A percentile compares a stretch with the other conserved stretches of the same genome.
These are phyloP conservation scores for Chelon labrosus DNA, from an alignment of 2,797 vertebrate species.

Conservation along the genomic window DNA sequence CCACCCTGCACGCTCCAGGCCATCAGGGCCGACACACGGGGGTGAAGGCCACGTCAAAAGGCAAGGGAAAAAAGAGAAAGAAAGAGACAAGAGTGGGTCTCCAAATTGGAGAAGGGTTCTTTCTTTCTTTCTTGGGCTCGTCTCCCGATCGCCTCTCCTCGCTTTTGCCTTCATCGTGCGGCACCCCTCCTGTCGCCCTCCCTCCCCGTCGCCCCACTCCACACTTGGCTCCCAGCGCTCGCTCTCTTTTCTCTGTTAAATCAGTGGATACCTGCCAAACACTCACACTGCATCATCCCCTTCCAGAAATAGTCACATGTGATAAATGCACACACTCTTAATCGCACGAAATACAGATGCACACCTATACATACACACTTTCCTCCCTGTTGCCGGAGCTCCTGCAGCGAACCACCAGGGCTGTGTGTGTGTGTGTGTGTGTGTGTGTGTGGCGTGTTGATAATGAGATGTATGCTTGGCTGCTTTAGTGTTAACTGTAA, in stretches of 20 bases:
- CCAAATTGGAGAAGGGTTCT: slow-evolving; percentile 54
- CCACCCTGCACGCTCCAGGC: slow-evolving; percentile 43
- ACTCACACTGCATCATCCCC: slow-evolving; percentile 19
- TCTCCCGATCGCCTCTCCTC: slow-evolving; percentile 34
- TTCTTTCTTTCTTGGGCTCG: slow-evolving; percentile 45
- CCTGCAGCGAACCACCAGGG: background rate
- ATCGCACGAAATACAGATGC: background rate
- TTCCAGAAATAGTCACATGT: slow-evolving; percentile 42
- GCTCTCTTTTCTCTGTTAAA: slow-evolving; percentile 39
- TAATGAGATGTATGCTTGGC: slow-evolving; percentile 64
- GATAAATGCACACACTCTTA: slow-evolving; percentile 9
- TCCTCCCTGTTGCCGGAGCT: slow-evolving; percentile 7
- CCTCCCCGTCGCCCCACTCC: background rate
- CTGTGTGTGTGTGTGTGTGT: too few relatives aligned
- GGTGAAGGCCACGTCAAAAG: slow-evolving; percentile 65
- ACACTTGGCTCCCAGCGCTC: slow-evolving; percentile 15
- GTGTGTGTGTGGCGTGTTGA: slow-evolving; percentile 18
- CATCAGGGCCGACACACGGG: slow-evolving; percentile 54
- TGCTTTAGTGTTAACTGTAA: slow-evolving; percentile 62
- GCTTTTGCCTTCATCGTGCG: slow-evolving; percentile 25
- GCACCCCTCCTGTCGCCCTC: slow-evolving; percentile 18
- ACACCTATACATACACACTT: background rate
- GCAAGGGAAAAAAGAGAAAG: slow-evolving; percentile 48
- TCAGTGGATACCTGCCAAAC: slow-evolving; percentile 50
- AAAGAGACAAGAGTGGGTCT: slow-evolving; percentile 55